Percentiles rank a stretch among this genome's conserved stretches.
phyloP scores from a whole-genome alignment of 1,140 invertebrate genomes.

The Lucilia sericata region DNA sequence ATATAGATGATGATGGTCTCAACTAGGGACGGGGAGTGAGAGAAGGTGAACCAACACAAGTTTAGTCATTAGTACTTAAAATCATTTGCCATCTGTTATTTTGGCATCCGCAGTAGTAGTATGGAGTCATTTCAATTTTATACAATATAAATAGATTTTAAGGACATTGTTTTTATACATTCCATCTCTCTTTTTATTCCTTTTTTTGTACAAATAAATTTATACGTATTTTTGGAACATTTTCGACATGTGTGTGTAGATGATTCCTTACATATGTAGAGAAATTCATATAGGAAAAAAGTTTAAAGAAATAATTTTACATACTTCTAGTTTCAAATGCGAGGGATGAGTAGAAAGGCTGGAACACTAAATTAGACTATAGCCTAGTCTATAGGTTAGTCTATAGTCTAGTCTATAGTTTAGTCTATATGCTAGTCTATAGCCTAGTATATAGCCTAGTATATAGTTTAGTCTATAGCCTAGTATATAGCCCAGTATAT shows the following conservation, averaged over 20 bases:
- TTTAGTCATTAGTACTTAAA: slow-evolving; percentile 24
- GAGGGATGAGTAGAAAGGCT: too few species aligned
- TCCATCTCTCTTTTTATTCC: background rate
- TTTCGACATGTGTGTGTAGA: background rate
- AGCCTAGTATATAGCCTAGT: too few species aligned
- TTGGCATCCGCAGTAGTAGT: slow-evolving; percentile 18
- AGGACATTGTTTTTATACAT: background rate
- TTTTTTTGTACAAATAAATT: background rate
- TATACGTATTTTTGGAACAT: background rate
- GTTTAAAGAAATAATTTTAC: background rate
- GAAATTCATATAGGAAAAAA: background rate
- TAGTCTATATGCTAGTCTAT: too few species aligned
- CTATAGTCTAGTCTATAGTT: too few species aligned
- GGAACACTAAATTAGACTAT: too few species aligned
- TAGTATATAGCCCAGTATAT: too few species aligned
- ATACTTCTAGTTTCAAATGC: too few species aligned
- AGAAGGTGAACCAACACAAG: slow-evolving; percentile 18
- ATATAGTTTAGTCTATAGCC: too few species aligned
- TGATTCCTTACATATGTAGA: background rate
- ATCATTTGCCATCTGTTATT: slow-evolving; percentile 24
- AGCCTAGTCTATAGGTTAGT: too few species aligned
- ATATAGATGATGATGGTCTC: background rate
- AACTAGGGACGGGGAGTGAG: background rate
- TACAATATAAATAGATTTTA: background rate
- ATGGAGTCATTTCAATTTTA: background rate